Conservation (phyloP, 64 coral and sea anemone species). For the Montipora efflorescens region DNA sequence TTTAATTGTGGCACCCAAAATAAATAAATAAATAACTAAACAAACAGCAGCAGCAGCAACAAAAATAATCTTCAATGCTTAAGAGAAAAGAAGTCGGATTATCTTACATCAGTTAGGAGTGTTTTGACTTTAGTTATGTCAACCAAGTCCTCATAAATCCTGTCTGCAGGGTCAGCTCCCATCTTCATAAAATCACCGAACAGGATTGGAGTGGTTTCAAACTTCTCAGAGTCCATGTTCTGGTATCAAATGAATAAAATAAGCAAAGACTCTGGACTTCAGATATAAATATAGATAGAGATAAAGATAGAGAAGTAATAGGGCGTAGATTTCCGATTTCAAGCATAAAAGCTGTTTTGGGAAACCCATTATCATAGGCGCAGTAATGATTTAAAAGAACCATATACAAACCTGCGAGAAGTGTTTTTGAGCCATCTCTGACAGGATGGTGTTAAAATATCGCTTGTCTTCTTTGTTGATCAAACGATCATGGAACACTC, state of each 20-base stretch:
- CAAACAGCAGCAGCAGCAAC: not conserved
- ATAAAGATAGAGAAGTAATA: no score
- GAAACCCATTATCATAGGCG: not conserved
- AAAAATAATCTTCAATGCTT: not conserved
- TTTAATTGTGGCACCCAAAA: no score
- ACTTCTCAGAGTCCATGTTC: conserved; percentile 86
- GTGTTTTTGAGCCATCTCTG: conserved; percentile 98
- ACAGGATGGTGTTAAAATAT: conserved; percentile 93
- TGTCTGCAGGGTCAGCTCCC: conserved; percentile 89
- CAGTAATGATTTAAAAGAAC: not conserved
- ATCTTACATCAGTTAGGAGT: conserved; percentile 90
- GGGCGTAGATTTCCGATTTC: no score
- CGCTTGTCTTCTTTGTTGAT: conserved; percentile 98
- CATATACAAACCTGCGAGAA: conserved; percentile 78
- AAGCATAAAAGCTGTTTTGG: no score
- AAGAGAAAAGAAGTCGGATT: not conserved
- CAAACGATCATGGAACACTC: conserved; percentile 97
- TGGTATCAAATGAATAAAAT: conserved; percentile 11
- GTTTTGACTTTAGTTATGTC: conserved; percentile 90
- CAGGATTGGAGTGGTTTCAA: conserved; percentile 92
- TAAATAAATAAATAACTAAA: no score
- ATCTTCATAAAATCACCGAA: conserved; percentile 99
- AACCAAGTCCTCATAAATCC: conserved; percentile 88
- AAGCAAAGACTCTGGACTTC: not conserved
- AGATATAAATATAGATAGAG: no score